A percentile compares a stretch with the other conserved stretches of the same genome.
Conservation (phyloP, 2,888 invertebrate genomes). For the Trissonchulus latispiculum region DNA sequence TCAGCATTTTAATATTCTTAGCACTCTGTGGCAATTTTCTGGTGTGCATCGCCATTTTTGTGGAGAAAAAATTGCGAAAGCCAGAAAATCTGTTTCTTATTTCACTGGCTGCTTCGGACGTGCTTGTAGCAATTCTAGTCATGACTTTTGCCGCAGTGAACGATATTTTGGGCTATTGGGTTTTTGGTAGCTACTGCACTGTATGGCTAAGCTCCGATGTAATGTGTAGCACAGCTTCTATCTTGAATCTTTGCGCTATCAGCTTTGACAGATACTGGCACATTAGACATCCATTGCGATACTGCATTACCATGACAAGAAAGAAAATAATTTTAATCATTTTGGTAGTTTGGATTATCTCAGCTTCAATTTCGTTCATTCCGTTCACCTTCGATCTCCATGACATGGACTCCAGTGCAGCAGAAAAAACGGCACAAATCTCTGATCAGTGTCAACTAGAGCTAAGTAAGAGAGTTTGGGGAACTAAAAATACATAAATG, state of each 20-base stretch:
- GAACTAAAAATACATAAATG: no score
- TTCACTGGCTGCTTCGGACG: slow-evolving; percentile 6
- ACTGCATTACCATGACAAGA: slow-evolving; percentile 60
- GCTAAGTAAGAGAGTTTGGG: no score
- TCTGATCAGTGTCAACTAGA: no score
- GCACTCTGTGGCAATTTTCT: background rate
- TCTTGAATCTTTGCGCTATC: slow-evolving; percentile 93
- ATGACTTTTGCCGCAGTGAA: slow-evolving; percentile 55
- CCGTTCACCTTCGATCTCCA: slow-evolving; percentile 89
- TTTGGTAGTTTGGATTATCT: slow-evolving; percentile 74
- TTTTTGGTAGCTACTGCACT: slow-evolving; percentile 92
- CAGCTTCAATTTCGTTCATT: slow-evolving; percentile 85
- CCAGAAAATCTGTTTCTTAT: slow-evolving; percentile 5
- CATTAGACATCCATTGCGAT: slow-evolving; percentile 48
- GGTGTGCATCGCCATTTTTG: background rate
- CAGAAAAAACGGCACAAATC: no score
- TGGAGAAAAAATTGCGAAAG: background rate
- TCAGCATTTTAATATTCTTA: background rate
- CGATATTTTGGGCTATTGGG: slow-evolving; percentile 93
- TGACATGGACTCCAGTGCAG: no score
- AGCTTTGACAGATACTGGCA: slow-evolving; percentile 82
- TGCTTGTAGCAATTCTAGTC: background rate
- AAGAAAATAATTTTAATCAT: slow-evolving; percentile 57
- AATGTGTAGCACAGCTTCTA: slow-evolving; percentile 97
- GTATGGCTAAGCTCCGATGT: slow-evolving; percentile 99